Evolutionary conservation across 1,140 invertebrate genomes (phyloP).

Genomic region (Leptestheria dahalacensis): DNA sequence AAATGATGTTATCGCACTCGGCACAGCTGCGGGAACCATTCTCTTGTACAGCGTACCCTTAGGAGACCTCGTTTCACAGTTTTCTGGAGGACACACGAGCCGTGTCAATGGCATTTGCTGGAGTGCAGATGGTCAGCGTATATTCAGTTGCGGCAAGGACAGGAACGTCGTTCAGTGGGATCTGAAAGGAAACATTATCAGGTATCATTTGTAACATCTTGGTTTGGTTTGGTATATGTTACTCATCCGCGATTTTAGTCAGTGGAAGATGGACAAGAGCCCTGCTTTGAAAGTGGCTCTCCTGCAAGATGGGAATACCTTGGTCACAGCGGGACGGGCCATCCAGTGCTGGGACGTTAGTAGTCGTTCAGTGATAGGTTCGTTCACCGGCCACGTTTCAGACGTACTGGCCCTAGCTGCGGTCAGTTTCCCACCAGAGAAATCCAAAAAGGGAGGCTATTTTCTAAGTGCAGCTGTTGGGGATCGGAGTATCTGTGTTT

Average conservation of each 20-base stretch:
- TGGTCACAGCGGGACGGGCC: constrained; percentile 45
- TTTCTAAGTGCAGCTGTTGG: constrained; percentile 42
- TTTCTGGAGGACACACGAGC: constrained; percentile 36
- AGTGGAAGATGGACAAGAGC: constrained; percentile 49
- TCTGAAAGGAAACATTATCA: constrained; percentile 27
- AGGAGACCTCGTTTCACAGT: constrained; percentile 37
- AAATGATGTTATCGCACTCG: constrained; percentile 37
- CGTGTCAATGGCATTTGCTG: constrained; percentile 36
- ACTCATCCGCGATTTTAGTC: constrained; percentile 25
- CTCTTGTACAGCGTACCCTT: constrained; percentile 46
- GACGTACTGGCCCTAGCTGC: constrained; percentile 39
- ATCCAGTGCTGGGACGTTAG: constrained; percentile 49
- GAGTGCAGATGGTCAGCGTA: constrained; percentile 26
- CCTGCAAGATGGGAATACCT: constrained; percentile 39
- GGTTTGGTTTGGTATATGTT: constrained; percentile 13
- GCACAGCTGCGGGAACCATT: constrained; percentile 44
- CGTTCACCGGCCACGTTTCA: constrained; percentile 48
- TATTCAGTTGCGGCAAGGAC: constrained; percentile 38
- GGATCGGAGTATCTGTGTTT: constrained; percentile 41
- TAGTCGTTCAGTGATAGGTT: constrained; percentile 39
- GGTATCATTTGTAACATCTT: background rate
- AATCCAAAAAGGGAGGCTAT: constrained; percentile 28
- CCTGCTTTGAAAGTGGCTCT: constrained; percentile 47
- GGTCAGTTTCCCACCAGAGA: constrained; percentile 26
- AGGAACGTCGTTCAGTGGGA: constrained; percentile 35